These are phyloP conservation scores for Eupithecia insigniata DNA, from an alignment of 2,888 invertebrate genomes.

Conservation along the genomic window DNA sequence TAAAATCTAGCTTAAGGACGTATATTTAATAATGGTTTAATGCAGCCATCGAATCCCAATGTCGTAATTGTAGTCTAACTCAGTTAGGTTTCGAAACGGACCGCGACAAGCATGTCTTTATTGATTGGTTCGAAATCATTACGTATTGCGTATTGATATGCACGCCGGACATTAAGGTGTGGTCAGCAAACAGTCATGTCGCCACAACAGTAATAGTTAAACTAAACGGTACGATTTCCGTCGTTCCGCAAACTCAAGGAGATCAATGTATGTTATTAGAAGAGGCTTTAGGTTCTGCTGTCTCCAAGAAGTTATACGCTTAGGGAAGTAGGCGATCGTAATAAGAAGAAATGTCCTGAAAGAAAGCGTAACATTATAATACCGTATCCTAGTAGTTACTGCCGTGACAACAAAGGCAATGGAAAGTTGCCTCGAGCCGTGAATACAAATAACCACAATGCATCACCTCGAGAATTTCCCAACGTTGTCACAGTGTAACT, in stretches of 20 bases:
- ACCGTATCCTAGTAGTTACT: constrained; percentile 61
- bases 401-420: constrained; percentile 69
- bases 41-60: constrained; percentile 53
- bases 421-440: constrained; percentile 73
- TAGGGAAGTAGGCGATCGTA: constrained; percentile 18
- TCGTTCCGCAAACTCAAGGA: constrained; percentile 77
- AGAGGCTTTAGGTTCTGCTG: constrained; percentile 6
- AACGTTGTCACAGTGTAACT: constrained; percentile 68
- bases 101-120: constrained; percentile 58
- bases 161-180: constrained; percentile 66
- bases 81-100: constrained; percentile 65
- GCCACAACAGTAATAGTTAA: constrained; percentile 55
- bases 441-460: constrained; percentile 81
- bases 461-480: constrained; percentile 72
- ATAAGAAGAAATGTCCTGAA: constrained; percentile 29
- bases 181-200: constrained; percentile 63
- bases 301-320: constrained; percentile 27
- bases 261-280: constrained; percentile 68
- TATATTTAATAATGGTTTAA: not conserved
- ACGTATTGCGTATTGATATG: constrained; percentile 61
- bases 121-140: constrained; percentile 63
- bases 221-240: constrained; percentile 67
- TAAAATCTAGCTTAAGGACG: constrained; percentile 7
- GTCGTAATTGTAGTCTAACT: constrained; percentile 56
- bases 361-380: constrained; percentile 55